Evolutionary conservation across 2,888 invertebrate species (phyloP), one percentile per base, ranked within the genome.

Genomic region (Drosophila recens): DNA sequence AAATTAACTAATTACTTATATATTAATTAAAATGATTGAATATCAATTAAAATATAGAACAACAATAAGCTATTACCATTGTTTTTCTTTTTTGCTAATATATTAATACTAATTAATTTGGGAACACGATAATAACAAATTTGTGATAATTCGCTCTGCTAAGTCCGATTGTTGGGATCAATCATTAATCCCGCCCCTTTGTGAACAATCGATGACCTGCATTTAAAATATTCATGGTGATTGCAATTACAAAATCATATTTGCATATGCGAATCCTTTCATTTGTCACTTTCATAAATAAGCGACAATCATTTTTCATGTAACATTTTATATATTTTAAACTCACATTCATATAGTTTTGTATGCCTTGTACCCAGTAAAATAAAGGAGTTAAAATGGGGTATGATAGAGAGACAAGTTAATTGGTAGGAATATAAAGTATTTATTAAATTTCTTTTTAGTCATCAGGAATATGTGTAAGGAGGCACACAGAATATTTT

Each of bases 241-340:
- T 67, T 67, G 75, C 82, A 85, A 84, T 84, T 85, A 83, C 81
- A 80, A 81, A 83, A 83, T 84, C 75, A 81, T 85, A 83, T 84
- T 83, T 85, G 69, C 81, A 81, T 77, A 79, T 77, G 63, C 65
- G 77, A 72, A 66, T 54, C 80, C 79, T 82, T 85, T 85, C 83
- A 83, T 82, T 85, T 83, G 83, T 82, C 85, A 83, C 80, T 82
- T 72, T 74, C 77, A 77, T 77, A 74, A 77, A 77, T 77, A 77
- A 77, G 70, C 76, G 70, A 20, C 66, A 67, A 54, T 67, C 67
- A 74, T 76, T 82, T 84, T 58, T 73, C 75, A 72, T 80, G 78
- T 62, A 53, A 64, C 65, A 66, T 63, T 73, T 69, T 49, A 67
- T 30, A 43, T 42, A 59, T 33, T 43, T 45, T 67, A 38, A 43